These are phyloP conservation scores for Camelus dromedarius DNA, from an alignment of 2,113 vertebrate species.

Conservation along the genomic window DNA sequence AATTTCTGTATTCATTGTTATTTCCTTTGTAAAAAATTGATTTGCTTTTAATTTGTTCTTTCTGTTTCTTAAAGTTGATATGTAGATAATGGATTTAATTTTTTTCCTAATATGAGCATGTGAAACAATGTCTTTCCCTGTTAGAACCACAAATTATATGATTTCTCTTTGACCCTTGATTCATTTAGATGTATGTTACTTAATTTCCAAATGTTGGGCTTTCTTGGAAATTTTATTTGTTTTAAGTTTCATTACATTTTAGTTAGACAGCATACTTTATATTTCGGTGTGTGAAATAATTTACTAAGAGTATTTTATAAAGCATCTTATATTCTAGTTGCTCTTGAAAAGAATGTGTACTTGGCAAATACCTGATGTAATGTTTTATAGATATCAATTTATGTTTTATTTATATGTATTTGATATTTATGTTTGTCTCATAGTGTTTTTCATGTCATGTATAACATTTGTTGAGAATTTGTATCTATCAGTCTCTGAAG, in stretches of 20 bases:
- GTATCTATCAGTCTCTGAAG: not conserved
- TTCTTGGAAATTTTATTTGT: not conserved
- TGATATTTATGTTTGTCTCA: not conserved
- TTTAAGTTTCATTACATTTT: constrained; percentile 24
- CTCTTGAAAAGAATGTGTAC: not conserved
- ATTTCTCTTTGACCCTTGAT: not conserved
- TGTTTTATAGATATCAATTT: not conserved
- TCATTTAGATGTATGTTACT: not conserved
- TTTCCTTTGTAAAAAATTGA: not conserved
- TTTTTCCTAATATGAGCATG: not conserved
- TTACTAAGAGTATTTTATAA: not conserved
- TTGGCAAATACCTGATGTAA: not conserved
- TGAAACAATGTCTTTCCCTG: not conserved
- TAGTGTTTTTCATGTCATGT: not conserved
- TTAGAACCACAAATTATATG: not conserved
- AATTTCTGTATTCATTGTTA: not conserved
- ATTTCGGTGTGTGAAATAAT: not conserved
- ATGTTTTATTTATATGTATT: not conserved
- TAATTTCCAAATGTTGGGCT: not conserved
- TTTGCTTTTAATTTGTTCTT: not conserved
- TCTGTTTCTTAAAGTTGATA: not conserved
- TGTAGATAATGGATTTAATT: not conserved
- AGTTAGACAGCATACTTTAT: not conserved
- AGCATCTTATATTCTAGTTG: not conserved
- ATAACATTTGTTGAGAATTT: not conserved